Base-by-base conservation (phyloP, 2,888 invertebrate species). In the Spialia ferax region DNA sequence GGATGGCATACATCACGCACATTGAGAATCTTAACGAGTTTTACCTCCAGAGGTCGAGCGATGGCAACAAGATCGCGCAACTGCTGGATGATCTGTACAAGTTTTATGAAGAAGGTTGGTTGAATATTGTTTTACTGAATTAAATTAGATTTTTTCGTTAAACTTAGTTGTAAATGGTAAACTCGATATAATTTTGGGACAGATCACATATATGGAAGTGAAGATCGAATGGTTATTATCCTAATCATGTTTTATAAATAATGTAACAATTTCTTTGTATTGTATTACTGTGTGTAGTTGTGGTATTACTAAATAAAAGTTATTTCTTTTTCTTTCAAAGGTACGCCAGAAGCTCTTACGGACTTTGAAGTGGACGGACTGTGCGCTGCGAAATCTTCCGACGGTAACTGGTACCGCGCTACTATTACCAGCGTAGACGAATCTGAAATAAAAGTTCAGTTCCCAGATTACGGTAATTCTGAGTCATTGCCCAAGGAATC, bases 361-460 rank as follows among this genome's bases (percentile, higher is more conserved):
- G 84, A 81, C 48, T 94, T 94, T 50, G 92, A 94, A 71, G 81
- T 87, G 0, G 95, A 94, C 35, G 82, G 81, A 2, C 70, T 96
- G 0, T 97, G 96, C 78, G 96, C 95, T 0, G 96, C 95, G 0
- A 94, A 94, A 60, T 95, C 95, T 2, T 77, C 77, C 0, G 96
- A 97, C 80, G 94, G 93, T 2, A 96, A 96, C 81, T 97, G 97
- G 97, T 97, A 97, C 79, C 94, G 97, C 55, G 96, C 95, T 2
- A 94, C 91, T 70, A 93, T 96, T 20, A 42, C 91, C 11, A 85
- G 84, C 57, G 76, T 84, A 4, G 87, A 89, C 13, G 94, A 94
- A 15, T 83, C 84, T 0, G 87, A 86, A 18, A 93, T 90, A 20
- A 89, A 84, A 23, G 94, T 96, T 0, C 93, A 94, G 64, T 97